Evolutionary conservation across 2,888 invertebrate genomes (phyloP).

Genomic region (Lasioglossum zephyrum): DNA sequence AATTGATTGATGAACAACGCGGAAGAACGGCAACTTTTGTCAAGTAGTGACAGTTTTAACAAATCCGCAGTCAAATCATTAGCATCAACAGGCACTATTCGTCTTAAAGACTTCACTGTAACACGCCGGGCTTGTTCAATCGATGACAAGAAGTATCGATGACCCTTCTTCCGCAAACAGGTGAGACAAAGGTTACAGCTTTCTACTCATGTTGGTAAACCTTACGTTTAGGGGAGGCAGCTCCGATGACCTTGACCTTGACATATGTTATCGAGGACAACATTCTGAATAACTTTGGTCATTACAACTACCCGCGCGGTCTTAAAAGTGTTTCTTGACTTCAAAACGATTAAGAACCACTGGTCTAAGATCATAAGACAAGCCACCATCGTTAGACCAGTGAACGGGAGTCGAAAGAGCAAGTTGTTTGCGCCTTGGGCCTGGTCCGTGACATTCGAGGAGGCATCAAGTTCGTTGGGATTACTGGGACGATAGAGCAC

Average conservation of each 20-base stretch:
- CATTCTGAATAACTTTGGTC: too few species aligned
- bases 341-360: too few species aligned
- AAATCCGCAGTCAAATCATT: background rate
- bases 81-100: background rate
- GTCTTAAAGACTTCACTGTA: background rate
- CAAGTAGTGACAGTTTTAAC: background rate
- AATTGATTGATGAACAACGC: background rate
- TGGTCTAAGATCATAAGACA: background rate
- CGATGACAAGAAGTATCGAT: too few species aligned
- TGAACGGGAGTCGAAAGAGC: slow-evolving; percentile 19
- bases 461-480: slow-evolving; percentile 50
- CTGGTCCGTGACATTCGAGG: slow-evolving; percentile 25
- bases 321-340: too few species aligned
- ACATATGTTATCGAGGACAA: too few species aligned
- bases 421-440: slow-evolving; percentile 44
- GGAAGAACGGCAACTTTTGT: background rate
- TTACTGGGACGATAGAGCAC: slow-evolving; percentile 43
- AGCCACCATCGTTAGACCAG: background rate
- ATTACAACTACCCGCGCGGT: too few species aligned
- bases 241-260: too few species aligned
- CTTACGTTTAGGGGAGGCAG: too few species aligned
- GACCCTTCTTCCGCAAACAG: too few species aligned
- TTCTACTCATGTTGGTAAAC: too few species aligned
- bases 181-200: too few species aligned
- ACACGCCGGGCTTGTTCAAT: too few species aligned